Percentiles rank a stretch among this genome's conserved stretches.
phyloP scores from a whole-genome alignment of 2,797 vertebrate genomes.

The Pagetopsis macropterus region DNA sequence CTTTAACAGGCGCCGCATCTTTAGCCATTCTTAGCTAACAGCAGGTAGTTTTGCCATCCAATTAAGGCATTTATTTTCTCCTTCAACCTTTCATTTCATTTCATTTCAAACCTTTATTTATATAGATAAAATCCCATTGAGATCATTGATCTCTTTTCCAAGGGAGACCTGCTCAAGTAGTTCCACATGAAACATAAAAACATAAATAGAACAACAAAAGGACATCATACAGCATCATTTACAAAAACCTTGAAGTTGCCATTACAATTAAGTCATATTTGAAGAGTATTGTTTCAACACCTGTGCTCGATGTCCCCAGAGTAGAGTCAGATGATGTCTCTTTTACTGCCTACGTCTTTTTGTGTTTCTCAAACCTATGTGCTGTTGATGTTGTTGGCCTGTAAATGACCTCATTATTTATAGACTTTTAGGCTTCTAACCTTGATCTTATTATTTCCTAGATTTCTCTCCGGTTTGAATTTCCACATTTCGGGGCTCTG shows the following conservation, averaged over 20 bases:
- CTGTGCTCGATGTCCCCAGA: constrained; percentile 1
- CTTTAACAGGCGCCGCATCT: constrained; percentile 53
- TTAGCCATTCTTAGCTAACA: constrained; percentile 47
- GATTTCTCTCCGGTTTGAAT: constrained; percentile 18
- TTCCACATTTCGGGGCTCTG: constrained; percentile 30
- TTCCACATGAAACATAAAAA: too few relatives aligned
- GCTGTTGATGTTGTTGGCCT: not conserved
- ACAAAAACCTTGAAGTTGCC: constrained; percentile 37
- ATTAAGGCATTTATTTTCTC: constrained; percentile 46
- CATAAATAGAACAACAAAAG: too few relatives aligned
- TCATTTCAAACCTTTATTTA: too few relatives aligned
- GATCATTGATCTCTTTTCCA: too few relatives aligned
- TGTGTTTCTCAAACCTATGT: not conserved
- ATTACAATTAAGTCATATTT: constrained; percentile 27
- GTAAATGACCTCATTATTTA: constrained; percentile 11
- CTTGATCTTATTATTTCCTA: constrained; percentile 11
- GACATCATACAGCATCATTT: too few relatives aligned
- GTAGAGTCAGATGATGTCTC: not conserved
- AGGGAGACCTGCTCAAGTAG: too few relatives aligned
- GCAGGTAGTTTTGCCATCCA: constrained; percentile 53
- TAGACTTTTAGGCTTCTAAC: not conserved
- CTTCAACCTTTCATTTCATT: not conserved
- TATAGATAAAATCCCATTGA: too few relatives aligned
- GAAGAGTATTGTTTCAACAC: constrained; percentile 23
- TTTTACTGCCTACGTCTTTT: constrained; percentile 7